A percentile compares a stretch with the other conserved stretches of the same genome.
Evolutionary conservation across 2,888 invertebrate species (phyloP).

Genomic region (Acrocyrtus sp.): DNA sequence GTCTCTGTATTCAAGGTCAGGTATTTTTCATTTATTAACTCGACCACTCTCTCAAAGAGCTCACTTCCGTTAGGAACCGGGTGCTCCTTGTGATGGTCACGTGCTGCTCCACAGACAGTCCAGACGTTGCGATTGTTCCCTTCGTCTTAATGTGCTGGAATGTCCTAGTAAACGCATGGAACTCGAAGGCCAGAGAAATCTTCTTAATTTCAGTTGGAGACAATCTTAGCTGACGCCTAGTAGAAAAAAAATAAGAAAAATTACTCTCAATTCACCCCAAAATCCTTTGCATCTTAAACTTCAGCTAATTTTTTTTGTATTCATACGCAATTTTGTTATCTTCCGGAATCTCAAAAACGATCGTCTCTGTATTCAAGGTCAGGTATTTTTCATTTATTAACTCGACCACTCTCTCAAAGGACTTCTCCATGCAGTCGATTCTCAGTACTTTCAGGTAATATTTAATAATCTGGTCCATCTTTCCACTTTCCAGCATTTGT

Average conservation of each 20-base stretch:
- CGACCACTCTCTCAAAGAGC: not conserved
- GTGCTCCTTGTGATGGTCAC: conserved; percentile 3
- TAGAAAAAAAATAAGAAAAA: too few species aligned
- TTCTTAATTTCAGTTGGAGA: conserved; percentile 12
- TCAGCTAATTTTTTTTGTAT: too few species aligned
- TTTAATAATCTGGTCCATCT: conserved; percentile 8
- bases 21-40: conserved; percentile 15
- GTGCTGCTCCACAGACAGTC: not conserved
- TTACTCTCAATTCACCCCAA: too few species aligned
- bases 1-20: not conserved
- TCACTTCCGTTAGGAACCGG: too few species aligned
- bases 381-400: conserved; percentile 22
- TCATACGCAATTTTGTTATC: conserved; percentile 6
- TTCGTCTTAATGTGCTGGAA: not conserved
- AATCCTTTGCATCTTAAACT: too few species aligned
- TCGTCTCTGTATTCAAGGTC: not conserved
- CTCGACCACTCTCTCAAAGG: not conserved
- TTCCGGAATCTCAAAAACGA: not conserved
- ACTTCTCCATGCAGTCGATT: conserved; percentile 16
- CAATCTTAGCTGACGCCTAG: not conserved
- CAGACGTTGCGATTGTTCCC: not conserved
- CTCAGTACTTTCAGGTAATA: conserved; percentile 31
- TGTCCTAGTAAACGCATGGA: conserved; percentile 20
- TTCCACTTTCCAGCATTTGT: not conserved
- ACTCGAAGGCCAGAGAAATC: conserved; percentile 26